phyloP scores from a whole-genome alignment of 2,888 invertebrate species.

The Hirtodrosophila duncani region DNA sequence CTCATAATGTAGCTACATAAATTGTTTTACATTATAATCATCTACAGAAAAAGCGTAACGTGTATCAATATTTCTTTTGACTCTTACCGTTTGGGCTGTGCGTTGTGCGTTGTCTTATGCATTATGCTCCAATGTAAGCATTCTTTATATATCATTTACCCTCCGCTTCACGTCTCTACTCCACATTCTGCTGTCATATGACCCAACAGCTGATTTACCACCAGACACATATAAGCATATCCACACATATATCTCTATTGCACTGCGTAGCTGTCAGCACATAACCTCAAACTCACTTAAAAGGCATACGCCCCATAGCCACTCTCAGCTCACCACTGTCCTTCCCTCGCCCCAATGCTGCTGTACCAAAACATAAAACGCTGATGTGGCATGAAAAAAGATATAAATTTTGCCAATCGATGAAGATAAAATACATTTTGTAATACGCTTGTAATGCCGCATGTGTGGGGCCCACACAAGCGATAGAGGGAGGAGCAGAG shows the following conservation, averaged over 20 bases:
- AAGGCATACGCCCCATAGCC: background rate
- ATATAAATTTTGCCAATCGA: slow-evolving; percentile 74
- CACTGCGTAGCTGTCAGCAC: slow-evolving; percentile 51
- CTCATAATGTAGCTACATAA: no score
- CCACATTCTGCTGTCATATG: slow-evolving; percentile 22
- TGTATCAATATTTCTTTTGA: no score
- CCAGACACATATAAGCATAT: slow-evolving; percentile 5
- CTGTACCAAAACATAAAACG: slow-evolving; percentile 47
- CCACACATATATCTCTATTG: slow-evolving; percentile 20
- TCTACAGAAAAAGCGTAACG: no score
- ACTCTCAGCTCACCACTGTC: background rate
- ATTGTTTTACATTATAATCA: no score
- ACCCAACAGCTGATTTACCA: slow-evolving; percentile 51
- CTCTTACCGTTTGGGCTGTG: no score
- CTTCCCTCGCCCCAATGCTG: background rate
- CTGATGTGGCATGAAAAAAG: slow-evolving; percentile 71
- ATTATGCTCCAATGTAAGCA: no score
- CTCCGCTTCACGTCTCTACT: background rate
- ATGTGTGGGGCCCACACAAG: slow-evolving; percentile 2
- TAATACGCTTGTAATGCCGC: slow-evolving; percentile 56
- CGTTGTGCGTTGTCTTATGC: no score
- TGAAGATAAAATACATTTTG: slow-evolving; percentile 75
- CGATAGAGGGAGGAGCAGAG: background rate
- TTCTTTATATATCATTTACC: no score
- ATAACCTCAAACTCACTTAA: slow-evolving; percentile 52